phyloP scores from a whole-genome alignment of 1,140 invertebrate genomes.

The Acyrthosiphon pisum region DNA sequence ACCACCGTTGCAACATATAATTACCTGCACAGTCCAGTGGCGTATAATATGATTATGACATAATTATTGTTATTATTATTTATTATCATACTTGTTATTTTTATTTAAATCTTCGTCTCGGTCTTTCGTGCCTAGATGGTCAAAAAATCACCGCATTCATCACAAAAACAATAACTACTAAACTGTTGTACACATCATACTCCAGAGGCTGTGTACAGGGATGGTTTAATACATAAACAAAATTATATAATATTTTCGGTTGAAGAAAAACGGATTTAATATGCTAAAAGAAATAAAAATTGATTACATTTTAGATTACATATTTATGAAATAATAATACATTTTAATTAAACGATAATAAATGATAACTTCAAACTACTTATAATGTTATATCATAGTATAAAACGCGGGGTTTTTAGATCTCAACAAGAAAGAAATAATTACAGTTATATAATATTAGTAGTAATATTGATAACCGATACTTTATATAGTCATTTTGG shows the following conservation, averaged over 20 bases:
- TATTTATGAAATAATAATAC: neutral
- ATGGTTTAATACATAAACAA: neutral
- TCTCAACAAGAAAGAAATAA: neutral
- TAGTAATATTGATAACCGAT: neutral
- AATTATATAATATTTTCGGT: neutral
- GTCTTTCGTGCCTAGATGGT: neutral
- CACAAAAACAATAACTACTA: neutral
- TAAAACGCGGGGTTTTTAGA: neutral
- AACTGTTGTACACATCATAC: neutral
- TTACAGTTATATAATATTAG: neutral
- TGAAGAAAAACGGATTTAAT: neutral
- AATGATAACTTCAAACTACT: neutral
- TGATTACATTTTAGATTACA: neutral
- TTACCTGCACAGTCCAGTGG: neutral
- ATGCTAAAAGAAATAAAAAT: neutral
- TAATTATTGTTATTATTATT: conserved; percentile 27
- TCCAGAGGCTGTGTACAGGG: neutral
- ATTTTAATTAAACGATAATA: neutral
- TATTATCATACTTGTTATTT: neutral
- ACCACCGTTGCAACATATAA: neutral
- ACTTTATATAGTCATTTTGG: neutral
- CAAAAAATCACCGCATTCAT: neutral
- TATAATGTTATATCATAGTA: neutral
- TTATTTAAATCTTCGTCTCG: neutral
- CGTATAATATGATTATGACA: neutral